These are phyloP conservation scores for Orgyia antiqua DNA, from an alignment of 2,888 invertebrate species.

Conservation along the genomic window DNA sequence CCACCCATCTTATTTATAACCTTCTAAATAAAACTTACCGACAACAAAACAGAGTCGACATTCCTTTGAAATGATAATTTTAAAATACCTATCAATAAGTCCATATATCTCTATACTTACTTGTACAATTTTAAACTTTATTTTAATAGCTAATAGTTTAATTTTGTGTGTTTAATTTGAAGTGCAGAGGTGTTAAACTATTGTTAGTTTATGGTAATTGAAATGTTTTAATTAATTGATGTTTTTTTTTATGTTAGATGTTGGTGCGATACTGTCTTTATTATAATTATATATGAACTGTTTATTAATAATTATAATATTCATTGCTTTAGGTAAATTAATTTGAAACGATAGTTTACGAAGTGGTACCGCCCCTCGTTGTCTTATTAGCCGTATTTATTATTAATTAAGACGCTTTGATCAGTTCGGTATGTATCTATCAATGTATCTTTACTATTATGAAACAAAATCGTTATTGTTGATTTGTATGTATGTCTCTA, in stretches of 20 bases:
- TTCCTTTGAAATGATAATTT: conserved; percentile 6
- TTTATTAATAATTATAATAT: no score
- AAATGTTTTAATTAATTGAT: conserved; percentile 18
- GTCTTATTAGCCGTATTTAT: no score
- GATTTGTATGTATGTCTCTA: no score
- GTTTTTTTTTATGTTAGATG: conserved; percentile 9
- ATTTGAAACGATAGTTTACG: no score
- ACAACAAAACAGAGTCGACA: conserved; percentile 1
- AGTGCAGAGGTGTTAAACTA: conserved; percentile 35
- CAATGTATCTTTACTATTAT: no score
- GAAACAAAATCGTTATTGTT: no score
- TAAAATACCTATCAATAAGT: conserved; percentile 17
- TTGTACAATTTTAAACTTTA: conserved; percentile 10
- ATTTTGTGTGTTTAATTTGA: conserved; percentile 15
- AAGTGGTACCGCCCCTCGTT: no score
- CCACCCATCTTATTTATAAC: conserved; percentile 18
- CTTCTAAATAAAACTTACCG: conserved; percentile 10
- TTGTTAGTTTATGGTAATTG: conserved; percentile 31
- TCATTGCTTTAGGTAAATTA: no score
- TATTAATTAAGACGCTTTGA: no score
- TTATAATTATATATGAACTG: no score
- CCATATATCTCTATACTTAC: conserved; percentile 21
- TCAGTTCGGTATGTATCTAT: no score
- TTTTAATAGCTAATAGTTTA: neutral
- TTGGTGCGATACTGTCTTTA: conserved; percentile 7